A percentile compares a stretch with the other conserved stretches of the same genome.
These are phyloP conservation scores for Athalia rosae DNA, from an alignment of 2,888 invertebrate species.

Conservation along the genomic window DNA sequence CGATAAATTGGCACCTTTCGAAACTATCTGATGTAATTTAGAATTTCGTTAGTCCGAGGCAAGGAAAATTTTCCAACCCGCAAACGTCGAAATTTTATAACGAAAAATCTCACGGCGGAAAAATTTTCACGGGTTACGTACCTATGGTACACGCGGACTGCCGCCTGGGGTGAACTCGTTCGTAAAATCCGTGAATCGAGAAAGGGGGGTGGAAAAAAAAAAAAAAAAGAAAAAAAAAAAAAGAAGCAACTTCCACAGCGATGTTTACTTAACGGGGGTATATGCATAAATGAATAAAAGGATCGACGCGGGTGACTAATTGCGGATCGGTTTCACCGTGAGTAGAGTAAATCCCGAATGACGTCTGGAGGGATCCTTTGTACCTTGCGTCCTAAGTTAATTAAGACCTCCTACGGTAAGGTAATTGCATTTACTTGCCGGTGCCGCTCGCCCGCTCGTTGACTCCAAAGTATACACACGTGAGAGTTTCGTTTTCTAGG, in stretches of 20 bases:
- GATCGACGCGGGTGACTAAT: constrained; percentile 24
- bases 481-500: constrained; percentile 22
- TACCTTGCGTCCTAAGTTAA: constrained; percentile 39
- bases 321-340: constrained; percentile 30
- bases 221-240: not conserved
- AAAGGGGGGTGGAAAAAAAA: not conserved
- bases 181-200: not conserved
- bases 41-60: too few relatives aligned
- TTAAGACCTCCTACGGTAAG: constrained; percentile 42
- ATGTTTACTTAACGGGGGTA: not conserved
- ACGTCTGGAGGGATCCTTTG: constrained; percentile 40
- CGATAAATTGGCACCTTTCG: too few relatives aligned
- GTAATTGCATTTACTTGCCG: constrained; percentile 37
- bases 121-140: too few relatives aligned
- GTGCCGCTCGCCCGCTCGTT: constrained; percentile 28
- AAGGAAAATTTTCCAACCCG: too few relatives aligned
- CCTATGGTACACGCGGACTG: not conserved
- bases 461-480: constrained; percentile 21
- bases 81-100: too few relatives aligned
- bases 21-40: too few relatives aligned
- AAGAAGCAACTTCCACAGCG: too few relatives aligned
- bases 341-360: constrained; percentile 35
- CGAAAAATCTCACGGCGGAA: too few relatives aligned
- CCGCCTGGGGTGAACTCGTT: too few relatives aligned
- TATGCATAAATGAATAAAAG: not conserved